phyloP scores from a whole-genome alignment of 2,888 invertebrate genomes.

The Mantis religiosa region DNA sequence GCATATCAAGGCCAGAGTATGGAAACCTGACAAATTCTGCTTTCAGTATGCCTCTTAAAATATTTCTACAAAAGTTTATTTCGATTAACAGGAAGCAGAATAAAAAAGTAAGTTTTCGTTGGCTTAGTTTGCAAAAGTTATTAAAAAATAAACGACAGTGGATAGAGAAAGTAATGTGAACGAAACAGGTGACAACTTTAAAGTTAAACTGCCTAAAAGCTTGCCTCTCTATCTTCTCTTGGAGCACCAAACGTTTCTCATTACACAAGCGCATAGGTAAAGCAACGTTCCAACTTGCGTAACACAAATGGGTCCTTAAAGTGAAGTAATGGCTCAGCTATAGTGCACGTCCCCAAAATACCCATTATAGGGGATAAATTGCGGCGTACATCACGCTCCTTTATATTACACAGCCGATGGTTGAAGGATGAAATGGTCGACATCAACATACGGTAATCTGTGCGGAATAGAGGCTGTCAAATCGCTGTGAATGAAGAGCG shows the following conservation, averaged over 20 bases:
- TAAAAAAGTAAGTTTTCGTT: too few relatives aligned
- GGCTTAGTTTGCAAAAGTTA: too few relatives aligned
- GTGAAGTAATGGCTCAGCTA: not conserved
- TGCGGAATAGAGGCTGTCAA: not conserved
- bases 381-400: not conserved
- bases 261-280: not conserved
- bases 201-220: not conserved
- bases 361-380: not conserved
- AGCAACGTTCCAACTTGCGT: not conserved
- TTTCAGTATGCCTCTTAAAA: too few relatives aligned
- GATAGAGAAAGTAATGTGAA: too few relatives aligned
- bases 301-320: not conserved
- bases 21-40: too few relatives aligned
- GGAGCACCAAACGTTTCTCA: not conserved
- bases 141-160: too few relatives aligned
- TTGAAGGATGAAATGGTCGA: not conserved
- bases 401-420: not conserved
- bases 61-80: too few relatives aligned
- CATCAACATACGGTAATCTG: not conserved
- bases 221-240: not conserved
- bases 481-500: not conserved
- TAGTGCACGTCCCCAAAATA: not conserved
- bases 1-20: too few relatives aligned
- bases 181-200: too few relatives aligned
- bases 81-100: too few relatives aligned